A percentile compares a stretch with the other conserved stretches of the same genome.
Evolutionary conservation across 2,113 vertebrate genomes (phyloP).

Genomic region (Guaruba guarouba): DNA sequence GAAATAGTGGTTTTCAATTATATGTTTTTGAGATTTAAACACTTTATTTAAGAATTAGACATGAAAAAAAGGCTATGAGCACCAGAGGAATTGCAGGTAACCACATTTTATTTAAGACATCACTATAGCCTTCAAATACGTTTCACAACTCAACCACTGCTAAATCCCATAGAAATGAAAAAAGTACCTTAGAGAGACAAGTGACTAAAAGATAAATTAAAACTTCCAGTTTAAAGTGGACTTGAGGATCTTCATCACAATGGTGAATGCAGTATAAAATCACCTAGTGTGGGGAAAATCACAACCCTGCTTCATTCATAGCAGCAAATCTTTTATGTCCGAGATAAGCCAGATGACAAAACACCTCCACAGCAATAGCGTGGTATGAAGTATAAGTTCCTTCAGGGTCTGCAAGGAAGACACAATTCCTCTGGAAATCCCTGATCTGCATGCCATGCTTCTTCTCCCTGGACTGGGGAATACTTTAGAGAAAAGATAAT

Average conservation of each 20-base stretch:
- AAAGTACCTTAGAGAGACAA: background rate
- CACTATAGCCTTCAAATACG: background rate
- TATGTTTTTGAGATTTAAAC: background rate
- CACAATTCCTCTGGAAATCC: background rate
- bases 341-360: background rate
- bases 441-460: background rate
- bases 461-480: background rate
- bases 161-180: background rate
- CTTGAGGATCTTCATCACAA: background rate
- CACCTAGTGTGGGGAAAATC: background rate
- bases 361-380: background rate
- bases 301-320: background rate
- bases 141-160: background rate
- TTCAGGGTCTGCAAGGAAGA: background rate
- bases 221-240: background rate
- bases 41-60: background rate
- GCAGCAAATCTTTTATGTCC: background rate
- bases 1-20: accelerated
- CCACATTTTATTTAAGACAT: background rate
- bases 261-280: background rate
- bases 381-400: background rate
- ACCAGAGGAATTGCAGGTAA: background rate
- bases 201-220: background rate
- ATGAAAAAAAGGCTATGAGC: background rate
- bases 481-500: background rate